Conservation (phyloP, 2,888 invertebrate species). For the Calephelis perditalis region DNA sequence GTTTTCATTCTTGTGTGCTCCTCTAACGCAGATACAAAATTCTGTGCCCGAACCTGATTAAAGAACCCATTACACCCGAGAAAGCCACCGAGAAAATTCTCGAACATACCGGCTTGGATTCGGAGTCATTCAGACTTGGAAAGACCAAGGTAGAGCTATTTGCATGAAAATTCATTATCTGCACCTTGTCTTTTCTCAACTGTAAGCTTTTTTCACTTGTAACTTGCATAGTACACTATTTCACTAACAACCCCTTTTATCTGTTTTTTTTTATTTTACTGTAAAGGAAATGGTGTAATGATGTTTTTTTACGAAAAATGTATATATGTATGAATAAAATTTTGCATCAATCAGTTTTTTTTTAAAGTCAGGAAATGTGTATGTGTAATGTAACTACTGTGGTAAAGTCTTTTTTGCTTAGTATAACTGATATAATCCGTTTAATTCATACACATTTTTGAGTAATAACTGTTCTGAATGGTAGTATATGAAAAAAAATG, state of each 20-base stretch:
- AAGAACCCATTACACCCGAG: constrained; percentile 84
- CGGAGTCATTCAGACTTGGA: constrained; percentile 96
- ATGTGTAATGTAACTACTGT: too few species aligned
- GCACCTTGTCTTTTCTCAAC: constrained; percentile 1
- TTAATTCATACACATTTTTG: too few species aligned
- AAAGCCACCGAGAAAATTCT: constrained; percentile 91
- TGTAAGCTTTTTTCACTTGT: not conserved
- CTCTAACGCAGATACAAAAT: constrained; percentile 96
- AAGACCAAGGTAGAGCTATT: constrained; percentile 91
- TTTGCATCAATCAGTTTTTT: too few species aligned
- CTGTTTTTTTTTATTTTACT: too few species aligned
- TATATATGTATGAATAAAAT: too few species aligned
- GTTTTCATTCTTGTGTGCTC: constrained; percentile 60
- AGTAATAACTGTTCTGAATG: too few species aligned
- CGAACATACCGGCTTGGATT: constrained; percentile 89
- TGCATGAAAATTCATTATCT: constrained; percentile 27
- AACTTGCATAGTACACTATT: constrained; percentile 17
- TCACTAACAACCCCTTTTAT: not conserved
- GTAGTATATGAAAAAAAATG: too few species aligned
- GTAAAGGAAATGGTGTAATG: too few species aligned
- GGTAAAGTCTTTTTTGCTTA: too few species aligned
- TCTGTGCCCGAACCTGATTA: constrained; percentile 95
- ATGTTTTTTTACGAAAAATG: too few species aligned
- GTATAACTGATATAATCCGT: too few species aligned
- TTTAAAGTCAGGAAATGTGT: too few species aligned